These are phyloP conservation scores for Pelvicachromis taeniatus DNA, from an alignment of 2,113 vertebrate genomes.

Conservation along the genomic window DNA sequence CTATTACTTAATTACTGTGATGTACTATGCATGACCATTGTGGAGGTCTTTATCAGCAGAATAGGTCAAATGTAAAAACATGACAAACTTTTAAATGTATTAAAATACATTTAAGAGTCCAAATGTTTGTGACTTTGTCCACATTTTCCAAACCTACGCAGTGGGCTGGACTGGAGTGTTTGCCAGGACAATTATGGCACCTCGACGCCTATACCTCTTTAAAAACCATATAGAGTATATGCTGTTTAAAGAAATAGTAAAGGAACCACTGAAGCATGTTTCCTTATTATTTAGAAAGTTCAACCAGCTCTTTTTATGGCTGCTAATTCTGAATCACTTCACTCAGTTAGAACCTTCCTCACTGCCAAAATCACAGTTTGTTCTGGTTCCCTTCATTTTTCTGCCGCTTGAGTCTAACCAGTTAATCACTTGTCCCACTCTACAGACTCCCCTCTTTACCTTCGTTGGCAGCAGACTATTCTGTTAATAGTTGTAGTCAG, in stretches of 20 bases:
- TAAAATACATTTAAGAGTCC: neutral
- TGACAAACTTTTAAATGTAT: no score
- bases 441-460: neutral
- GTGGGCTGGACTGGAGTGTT: neutral
- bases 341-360: neutral
- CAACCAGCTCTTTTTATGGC: neutral
- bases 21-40: neutral
- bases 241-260: neutral
- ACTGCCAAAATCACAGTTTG: neutral
- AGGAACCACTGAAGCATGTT: neutral
- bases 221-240: neutral
- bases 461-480: neutral
- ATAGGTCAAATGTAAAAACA: neutral
- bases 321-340: neutral
- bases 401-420: neutral
- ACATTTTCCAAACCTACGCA: neutral
- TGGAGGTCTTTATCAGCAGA: neutral
- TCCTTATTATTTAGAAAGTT: neutral
- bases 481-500: neutral
- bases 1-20: neutral
- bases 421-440: neutral
- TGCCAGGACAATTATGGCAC: neutral
- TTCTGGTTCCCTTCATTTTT: neutral
- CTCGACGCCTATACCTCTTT: no score
- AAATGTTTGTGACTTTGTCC: neutral